Conservation (phyloP, 2,888 invertebrate genomes). For the Tanypteryx hageni region DNA sequence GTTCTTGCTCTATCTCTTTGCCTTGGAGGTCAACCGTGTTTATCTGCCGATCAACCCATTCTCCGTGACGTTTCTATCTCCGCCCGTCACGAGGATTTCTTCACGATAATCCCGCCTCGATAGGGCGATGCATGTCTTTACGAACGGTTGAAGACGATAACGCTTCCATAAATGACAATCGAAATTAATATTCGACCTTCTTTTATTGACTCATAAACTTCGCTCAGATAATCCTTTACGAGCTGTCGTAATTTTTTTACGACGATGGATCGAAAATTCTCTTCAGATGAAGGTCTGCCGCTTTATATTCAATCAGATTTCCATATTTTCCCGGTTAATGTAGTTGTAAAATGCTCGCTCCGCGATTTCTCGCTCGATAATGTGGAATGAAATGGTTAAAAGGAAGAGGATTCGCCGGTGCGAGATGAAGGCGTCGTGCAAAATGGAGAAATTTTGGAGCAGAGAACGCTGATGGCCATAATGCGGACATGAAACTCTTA, state of each 20-base stretch:
- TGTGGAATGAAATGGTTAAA: no score
- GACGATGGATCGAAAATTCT: background rate
- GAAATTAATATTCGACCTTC: background rate
- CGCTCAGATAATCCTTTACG: background rate
- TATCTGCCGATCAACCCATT: background rate
- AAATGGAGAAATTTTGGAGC: no score
- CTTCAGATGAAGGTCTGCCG: background rate
- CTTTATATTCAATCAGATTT: background rate
- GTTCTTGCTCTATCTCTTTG: background rate
- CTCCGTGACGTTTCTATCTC: background rate
- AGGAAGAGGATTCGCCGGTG: no score
- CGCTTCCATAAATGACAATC: background rate
- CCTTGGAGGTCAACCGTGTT: background rate
- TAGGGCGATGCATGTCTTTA: background rate
- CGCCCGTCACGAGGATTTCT: background rate
- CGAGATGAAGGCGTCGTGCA: no score
- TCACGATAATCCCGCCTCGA: background rate
- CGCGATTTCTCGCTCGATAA: background rate
- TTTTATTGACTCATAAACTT: background rate
- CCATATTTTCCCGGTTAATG: background rate
- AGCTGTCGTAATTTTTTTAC: background rate
- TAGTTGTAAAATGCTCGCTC: background rate
- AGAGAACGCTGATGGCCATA: no score
- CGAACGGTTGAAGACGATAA: constrained; percentile 11
- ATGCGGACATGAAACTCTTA: no score